phyloP scores from a whole-genome alignment of 2,797 vertebrate species.

The Dendrocincla tyrannina region DNA sequence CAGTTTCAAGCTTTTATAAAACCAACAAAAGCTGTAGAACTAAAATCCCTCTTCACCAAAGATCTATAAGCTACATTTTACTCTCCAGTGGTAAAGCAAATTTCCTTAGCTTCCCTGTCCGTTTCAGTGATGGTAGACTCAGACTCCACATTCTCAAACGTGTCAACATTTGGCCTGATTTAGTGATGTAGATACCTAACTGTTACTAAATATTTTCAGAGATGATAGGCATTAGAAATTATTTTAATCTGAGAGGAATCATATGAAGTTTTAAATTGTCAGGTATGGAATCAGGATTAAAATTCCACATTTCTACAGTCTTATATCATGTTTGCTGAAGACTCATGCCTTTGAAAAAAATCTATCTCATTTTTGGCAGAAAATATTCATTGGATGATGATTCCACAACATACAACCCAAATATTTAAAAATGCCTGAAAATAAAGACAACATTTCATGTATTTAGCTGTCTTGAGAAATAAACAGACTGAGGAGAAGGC shows the following conservation, averaged over 20 bases:
- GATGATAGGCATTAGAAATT: not conserved
- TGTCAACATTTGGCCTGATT: not conserved
- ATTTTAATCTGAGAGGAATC: not conserved
- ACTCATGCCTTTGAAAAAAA: not conserved
- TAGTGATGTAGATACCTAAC: not conserved
- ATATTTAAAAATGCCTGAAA: not conserved
- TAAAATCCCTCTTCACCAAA: not conserved
- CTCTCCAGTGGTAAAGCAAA: not conserved
- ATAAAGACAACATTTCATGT: not conserved
- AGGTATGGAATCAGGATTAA: not conserved
- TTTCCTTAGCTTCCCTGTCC: not conserved
- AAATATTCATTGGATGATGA: not conserved
- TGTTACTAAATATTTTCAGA: not conserved
- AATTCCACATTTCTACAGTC: not conserved
- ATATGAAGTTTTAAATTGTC: not conserved
- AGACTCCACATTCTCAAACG: not conserved
- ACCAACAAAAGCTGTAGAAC: not conserved
- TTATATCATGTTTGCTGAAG: not conserved
- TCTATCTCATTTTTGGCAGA: not conserved
- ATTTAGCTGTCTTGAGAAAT: not conserved
- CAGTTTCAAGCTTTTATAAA: not conserved
- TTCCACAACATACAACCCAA: not conserved
- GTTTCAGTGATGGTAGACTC: not conserved
- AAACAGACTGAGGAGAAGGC: not conserved
- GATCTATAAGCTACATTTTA: not conserved